These are phyloP conservation scores for Spheniscus humboldti DNA, from an alignment of 2,797 vertebrate species.

Conservation along the genomic window DNA sequence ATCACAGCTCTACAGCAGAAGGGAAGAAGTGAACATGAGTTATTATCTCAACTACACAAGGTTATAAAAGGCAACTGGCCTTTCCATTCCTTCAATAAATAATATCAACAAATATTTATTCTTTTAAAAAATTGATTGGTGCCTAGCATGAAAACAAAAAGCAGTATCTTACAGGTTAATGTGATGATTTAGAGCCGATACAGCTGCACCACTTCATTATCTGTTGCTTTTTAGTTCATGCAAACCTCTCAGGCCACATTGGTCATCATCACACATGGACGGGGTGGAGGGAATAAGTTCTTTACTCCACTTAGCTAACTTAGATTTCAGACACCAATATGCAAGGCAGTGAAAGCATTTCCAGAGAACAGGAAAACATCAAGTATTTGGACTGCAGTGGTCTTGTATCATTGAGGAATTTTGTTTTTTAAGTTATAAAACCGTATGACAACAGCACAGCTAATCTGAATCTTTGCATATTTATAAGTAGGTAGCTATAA, in stretches of 20 bases:
- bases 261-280: fast-evolving
- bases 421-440: neutral
- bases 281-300: neutral
- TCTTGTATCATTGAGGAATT: neutral
- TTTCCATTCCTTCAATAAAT: neutral
- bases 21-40: neutral
- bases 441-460: neutral
- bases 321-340: neutral
- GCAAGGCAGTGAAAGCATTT: neutral
- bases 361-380: neutral
- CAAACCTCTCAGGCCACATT: neutral
- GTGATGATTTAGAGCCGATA: neutral
- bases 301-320: neutral
- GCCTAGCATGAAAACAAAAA: neutral
- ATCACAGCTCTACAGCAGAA: neutral
- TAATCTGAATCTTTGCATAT: neutral
- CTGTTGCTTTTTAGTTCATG: neutral
- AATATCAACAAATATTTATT: neutral
- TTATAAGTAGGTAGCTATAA: neutral
- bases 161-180: neutral
- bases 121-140: neutral
- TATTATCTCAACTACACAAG: neutral
- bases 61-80: neutral
- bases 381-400: neutral
- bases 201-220: neutral